Evolutionary conservation across 2,888 invertebrate species (phyloP).

Genomic region (Gortyna flavago): DNA sequence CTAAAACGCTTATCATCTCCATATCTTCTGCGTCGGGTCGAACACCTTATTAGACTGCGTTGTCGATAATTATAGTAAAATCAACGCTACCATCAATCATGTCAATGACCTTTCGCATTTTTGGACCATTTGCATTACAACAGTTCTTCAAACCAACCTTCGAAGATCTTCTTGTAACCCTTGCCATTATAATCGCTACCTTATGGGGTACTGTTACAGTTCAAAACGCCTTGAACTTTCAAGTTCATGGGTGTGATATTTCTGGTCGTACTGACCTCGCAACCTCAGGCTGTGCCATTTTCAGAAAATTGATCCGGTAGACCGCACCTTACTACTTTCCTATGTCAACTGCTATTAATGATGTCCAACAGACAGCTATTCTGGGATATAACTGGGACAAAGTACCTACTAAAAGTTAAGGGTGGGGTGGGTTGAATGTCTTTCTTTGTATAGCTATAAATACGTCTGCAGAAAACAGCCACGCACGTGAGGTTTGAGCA

Average conservation of each 20-base stretch:
- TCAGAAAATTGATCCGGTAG: constrained; percentile 71
- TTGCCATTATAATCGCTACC: constrained; percentile 63
- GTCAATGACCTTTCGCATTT: constrained; percentile 80
- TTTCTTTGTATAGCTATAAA: constrained; percentile 56
- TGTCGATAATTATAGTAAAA: constrained; percentile 66
- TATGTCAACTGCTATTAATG: constrained; percentile 69
- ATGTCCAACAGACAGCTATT: constrained; percentile 59
- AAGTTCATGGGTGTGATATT: constrained; percentile 63
- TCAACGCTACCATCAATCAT: constrained; percentile 76
- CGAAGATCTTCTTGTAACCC: constrained; percentile 53
- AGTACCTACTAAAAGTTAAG: constrained; percentile 43
- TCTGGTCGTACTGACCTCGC: constrained; percentile 75
- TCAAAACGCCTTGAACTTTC: constrained; percentile 46
- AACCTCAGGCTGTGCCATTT: constrained; percentile 80
- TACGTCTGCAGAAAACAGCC: constrained; percentile 15
- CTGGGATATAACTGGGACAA: constrained; percentile 37
- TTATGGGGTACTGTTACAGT: constrained; percentile 57
- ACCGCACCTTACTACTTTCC: constrained; percentile 78
- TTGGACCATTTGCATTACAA: constrained; percentile 74
- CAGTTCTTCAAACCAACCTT: constrained; percentile 68
- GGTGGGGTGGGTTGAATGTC: constrained; percentile 26
- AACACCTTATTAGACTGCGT: constrained; percentile 65
- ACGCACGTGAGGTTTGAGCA: not conserved
- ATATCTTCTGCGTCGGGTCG: constrained; percentile 62
- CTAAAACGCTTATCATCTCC: constrained; percentile 55